phyloP scores from a whole-genome alignment of 1,140 invertebrate species.

The Watersipora subatra region DNA sequence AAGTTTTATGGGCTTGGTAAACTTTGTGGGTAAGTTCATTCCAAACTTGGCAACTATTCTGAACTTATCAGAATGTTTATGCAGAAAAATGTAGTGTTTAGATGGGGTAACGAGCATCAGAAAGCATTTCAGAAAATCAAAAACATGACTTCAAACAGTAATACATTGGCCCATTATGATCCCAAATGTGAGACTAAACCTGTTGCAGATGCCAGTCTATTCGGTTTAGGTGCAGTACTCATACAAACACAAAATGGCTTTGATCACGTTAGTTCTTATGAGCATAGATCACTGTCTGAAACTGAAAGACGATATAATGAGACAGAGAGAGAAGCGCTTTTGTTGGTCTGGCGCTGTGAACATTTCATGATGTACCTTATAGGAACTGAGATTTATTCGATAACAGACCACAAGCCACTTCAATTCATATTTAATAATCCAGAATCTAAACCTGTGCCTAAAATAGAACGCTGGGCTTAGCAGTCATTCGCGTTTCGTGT shows the following conservation, averaged over 20 bases:
- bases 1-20: conserved; percentile 17
- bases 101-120: neutral
- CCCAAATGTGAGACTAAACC: neutral
- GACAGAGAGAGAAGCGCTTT: conserved; percentile 12
- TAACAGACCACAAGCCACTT: conserved; percentile 14
- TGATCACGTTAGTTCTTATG: neutral
- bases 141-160: neutral
- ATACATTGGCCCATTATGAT: neutral
- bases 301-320: conserved; percentile 14
- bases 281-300: conserved; percentile 3
- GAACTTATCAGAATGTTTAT: neutral
- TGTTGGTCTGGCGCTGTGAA: conserved; percentile 12
- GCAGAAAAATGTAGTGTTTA: conserved; percentile 1
- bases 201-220: no score
- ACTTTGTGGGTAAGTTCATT: conserved; percentile 4
- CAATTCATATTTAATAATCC: conserved; percentile 9
- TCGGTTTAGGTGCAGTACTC: conserved; percentile 7
- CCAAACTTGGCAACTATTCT: conserved; percentile 7
- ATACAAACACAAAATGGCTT: neutral
- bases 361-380: conserved; percentile 12
- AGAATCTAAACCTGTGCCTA: neutral
- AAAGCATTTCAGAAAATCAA: neutral
- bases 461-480: no score
- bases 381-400: conserved; percentile 10
- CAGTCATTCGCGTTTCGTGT: neutral